Evolutionary conservation across 2,113 vertebrate genomes (phyloP), one percentile per base, ranked within the genome.

Genomic region (Xiphorhynchus elegans): DNA sequence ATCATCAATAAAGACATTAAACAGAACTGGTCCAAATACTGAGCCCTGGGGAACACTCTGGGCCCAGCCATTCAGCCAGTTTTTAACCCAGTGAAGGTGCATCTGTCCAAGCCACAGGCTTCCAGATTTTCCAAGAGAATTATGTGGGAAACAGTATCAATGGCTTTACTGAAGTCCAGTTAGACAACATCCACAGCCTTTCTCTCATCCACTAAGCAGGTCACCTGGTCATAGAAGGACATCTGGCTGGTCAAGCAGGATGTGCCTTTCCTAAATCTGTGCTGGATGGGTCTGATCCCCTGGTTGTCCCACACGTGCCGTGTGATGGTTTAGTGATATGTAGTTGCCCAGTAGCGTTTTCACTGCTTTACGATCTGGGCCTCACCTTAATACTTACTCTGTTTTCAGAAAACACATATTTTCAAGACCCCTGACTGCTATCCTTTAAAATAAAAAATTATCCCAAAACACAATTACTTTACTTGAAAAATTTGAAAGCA

Each of bases 241-340:
- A 74, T 24, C 15, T 75, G 26, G 16, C 6, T 74, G 60, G 46
- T 39, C 28, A 39, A 75, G 23, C 78, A 68, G 46, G n/a, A 68
- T 29, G 9, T n/a, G 18, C 12, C 15, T 25, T 47, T 47, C 24
- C 29, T 21, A 68, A 68, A 40, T 11, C 6, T 14, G 7, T 55
- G 47, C 25, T 68, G 62, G 29, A 40, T 68, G 29, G 19, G 17
- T 24, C 16, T 25, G 29, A 62, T 55, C 4, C n/a, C 68, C 70
- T 75, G 46, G 13, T 13, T 23, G 29, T 47, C 46, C 29, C 31
- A n/a, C 24, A 60, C 14, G 3, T 17, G 24, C 17, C 0, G 0
- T 53, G 55, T 47, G 24, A 26, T 40, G 20, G 17, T 5, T 74
- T 33, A 17, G 24, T 67, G 77, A 47, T 15, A 56, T 3, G 44